Base-by-base conservation (phyloP, 2,888 invertebrate genomes). In the Thymelicus sylvestris region DNA sequence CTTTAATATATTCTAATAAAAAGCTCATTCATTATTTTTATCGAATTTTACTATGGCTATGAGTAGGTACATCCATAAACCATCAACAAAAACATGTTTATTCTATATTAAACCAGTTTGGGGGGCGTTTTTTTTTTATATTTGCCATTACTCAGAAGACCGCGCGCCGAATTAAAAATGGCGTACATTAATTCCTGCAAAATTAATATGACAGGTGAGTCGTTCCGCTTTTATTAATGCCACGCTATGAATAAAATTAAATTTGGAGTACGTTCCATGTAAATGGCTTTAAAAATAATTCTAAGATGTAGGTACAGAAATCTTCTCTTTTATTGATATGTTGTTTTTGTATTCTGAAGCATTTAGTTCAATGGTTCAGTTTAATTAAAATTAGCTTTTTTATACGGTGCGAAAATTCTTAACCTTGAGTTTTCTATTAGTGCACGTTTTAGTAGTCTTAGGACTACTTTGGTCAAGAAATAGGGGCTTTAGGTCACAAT, bases 161-260 rank as follows among this genome's bases (percentile, higher is more conserved):
- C 66, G 70, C 73, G 65, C 47, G 24, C 66, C 62, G 63, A 62
- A 70, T 73, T 73, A 73, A 81, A 81, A 82, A 82, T 80, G 80
- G 74, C 75, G 62, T 61, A 66, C 78, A 78, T 80, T 76, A 79
- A 78, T 80, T 78, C 78, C 74, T 74, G 74, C 75, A 77, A 82
- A 80, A 82, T 83, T 82, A 81, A 83, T 81, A 77, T 77, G 82
- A 78, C 81, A 80, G 79, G 77, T 79, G 78, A 79, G 73, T 71
- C 73, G 72, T 67, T 66, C 71, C 72, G 48, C 75, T 73, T 75
- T 79, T 77, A 76, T 79, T 77, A 78, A 78, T 74, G 65, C 75
- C 55, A 41, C 60, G 59, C 62, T 67, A 72, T 72, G 73, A 72
- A 75, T 73, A 74, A 74, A 74, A 76, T 75, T 75, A 74, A 76